A percentile compares a stretch with the other conserved stretches of the same genome.
Evolutionary conservation across 2,888 invertebrate species (phyloP).

Genomic region (Oeneis ivallda): DNA sequence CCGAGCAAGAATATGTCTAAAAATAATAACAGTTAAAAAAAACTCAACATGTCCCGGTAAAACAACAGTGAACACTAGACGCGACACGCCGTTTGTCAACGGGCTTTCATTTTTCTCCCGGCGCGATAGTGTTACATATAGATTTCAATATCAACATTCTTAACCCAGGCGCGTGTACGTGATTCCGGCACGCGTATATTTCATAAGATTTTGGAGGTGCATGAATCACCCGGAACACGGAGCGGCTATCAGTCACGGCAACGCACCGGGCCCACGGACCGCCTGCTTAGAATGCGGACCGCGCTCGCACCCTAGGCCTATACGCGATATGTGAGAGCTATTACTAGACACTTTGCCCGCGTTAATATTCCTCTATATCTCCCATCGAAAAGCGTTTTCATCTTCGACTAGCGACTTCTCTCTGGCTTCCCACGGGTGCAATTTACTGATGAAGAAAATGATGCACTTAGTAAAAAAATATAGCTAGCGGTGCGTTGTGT

Average conservation of each 20-base stretch:
- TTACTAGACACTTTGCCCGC: constrained; percentile 81
- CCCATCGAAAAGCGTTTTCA: constrained; percentile 61
- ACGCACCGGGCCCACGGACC: constrained; percentile 70
- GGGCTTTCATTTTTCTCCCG: constrained; percentile 28
- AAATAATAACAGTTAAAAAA: too few species aligned
- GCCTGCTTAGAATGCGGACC: constrained; percentile 74
- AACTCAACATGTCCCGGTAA: neutral
- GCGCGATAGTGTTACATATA: constrained; percentile 71
- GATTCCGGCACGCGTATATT: constrained; percentile 77
- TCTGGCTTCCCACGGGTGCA: too few species aligned
- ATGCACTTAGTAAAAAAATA: too few species aligned
- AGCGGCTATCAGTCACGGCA: constrained; percentile 78
- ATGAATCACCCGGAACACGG: constrained; percentile 80
- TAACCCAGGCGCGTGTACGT: constrained; percentile 77
- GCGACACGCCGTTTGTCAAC: constrained; percentile 28
- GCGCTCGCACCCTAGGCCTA: constrained; percentile 76
- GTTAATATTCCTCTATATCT: constrained; percentile 80
- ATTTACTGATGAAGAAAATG: too few species aligned
- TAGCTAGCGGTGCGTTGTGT: too few species aligned
- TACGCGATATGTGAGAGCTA: constrained; percentile 81
- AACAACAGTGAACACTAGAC: constrained; percentile 15
- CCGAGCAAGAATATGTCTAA: too few species aligned
- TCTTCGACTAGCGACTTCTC: constrained; percentile 36
- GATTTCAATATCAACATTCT: constrained; percentile 82
- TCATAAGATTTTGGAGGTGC: constrained; percentile 82